Percentiles rank a stretch among this genome's conserved stretches.
Evolutionary conservation across 2,113 vertebrate species (phyloP).

Genomic region (Mesembrinibis cayennensis): DNA sequence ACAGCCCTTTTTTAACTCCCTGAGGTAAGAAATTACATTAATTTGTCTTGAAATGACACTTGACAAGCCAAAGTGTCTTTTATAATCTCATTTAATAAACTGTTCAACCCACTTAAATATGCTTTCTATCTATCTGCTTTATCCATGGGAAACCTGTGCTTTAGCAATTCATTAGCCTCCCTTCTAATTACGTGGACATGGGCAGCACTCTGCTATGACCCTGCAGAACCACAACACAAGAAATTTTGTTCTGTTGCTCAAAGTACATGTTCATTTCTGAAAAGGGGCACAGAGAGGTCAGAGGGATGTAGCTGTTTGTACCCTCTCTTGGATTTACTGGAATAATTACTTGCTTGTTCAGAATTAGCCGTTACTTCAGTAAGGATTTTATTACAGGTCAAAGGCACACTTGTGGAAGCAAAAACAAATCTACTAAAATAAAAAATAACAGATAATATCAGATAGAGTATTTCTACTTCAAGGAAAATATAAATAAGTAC

Average conservation of each 20-base stretch:
- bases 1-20: not conserved
- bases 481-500: not conserved
- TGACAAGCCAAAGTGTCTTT: not conserved
- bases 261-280: not conserved
- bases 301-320: not conserved
- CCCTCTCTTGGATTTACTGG: not conserved
- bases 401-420: not conserved
- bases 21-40: not conserved
- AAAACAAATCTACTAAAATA: not conserved
- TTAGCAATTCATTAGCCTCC: slow-evolving; percentile 9
- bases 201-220: not conserved
- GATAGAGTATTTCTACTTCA: not conserved
- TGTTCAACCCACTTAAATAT: not conserved
- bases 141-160: not conserved
- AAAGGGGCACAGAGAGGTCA: not conserved
- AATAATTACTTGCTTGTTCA: not conserved
- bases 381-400: slow-evolving; percentile 41
- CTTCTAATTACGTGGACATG: not conserved
- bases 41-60: not conserved
- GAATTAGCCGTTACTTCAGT: slow-evolving; percentile 13
- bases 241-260: not conserved
- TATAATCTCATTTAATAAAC: slow-evolving; percentile 22
- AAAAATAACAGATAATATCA: slow-evolving; percentile 34
- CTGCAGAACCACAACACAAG: not conserved
- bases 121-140: not conserved